Evolutionary conservation across 2,797 vertebrate genomes (phyloP), one percentile per base, ranked within the genome.

Genomic region (Hydrocynus forskahlii): DNA sequence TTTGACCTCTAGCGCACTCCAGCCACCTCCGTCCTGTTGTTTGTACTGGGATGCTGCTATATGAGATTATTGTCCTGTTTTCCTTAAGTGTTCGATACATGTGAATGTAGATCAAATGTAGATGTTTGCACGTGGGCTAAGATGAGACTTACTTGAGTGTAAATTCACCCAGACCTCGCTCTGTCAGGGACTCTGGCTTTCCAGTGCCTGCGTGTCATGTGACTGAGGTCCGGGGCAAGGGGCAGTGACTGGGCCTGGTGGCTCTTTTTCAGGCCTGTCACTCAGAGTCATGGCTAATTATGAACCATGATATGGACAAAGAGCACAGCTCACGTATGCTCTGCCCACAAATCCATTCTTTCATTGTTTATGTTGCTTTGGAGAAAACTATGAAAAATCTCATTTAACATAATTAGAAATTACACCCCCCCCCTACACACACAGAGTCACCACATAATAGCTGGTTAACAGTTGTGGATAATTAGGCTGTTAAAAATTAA

Each of bases 101-200:
- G 4, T 35, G 91, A 92, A 92, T 91, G 88, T 91, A 90, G 90
- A 90, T 90, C 91, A 82, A 45, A 45, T 91, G 90, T 92, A 91
- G 93, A 92, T 87, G 86, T 90, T 91, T 87, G 89, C 86, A 89
- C 90, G 87, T 90, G 88, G 87, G 89, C 88, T 89, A 88, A 90
- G 91, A 93, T 91, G 90, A 92, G 90, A 86, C 84, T 82, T 90
- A 90, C 91, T 92, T 92, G 89, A 91, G 89, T 91, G 89, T 88
- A 91, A 92, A 93, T 92, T 84, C 91, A 91, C 92, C 91, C 88
- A 86, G 71, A 40, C 72, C 62, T 68, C 60, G 54, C 69, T 60
- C 72, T 75, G 66, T 69, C 73, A 90, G 90, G 90, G 89, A 88
- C 84, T 86, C 86, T 86, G 88, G 88, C 86, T 89, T 86, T 90